phyloP scores from a whole-genome alignment of 2,113 vertebrate genomes.

The Machaerirhynchus nigripectus region DNA sequence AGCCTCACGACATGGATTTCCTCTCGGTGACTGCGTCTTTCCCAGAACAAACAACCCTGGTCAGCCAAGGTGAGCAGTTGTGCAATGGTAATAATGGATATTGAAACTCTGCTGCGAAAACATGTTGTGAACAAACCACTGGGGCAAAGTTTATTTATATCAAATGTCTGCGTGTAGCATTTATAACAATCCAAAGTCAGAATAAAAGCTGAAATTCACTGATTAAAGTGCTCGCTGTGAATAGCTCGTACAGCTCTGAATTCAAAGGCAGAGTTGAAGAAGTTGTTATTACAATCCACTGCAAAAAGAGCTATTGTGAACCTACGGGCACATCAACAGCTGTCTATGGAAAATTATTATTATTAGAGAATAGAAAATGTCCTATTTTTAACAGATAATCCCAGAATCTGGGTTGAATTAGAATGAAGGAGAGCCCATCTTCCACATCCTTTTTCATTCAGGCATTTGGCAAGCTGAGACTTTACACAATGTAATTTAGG shows the following conservation, averaged over 20 bases:
- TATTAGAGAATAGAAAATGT: constrained; percentile 55
- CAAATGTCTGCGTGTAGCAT: not conserved
- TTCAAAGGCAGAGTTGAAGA: constrained; percentile 47
- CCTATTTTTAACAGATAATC: constrained; percentile 67
- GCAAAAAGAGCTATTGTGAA: constrained; percentile 60
- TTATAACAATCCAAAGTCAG: not conserved
- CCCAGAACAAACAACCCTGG: not conserved
- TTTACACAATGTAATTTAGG: constrained; percentile 26
- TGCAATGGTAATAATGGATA: not conserved
- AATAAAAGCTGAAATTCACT: constrained; percentile 57
- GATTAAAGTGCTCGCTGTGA: constrained; percentile 42
- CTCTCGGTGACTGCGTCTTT: not conserved
- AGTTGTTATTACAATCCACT: constrained; percentile 41
- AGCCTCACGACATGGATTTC: not conserved
- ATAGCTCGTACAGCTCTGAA: not conserved
- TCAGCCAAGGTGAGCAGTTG: constrained; percentile 1
- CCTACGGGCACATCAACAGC: constrained; percentile 59
- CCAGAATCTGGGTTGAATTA: constrained; percentile 55
- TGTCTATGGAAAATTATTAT: constrained; percentile 64
- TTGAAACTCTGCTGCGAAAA: not conserved
- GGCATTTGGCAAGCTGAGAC: constrained; percentile 27
- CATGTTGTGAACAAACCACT: not conserved
- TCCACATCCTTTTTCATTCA: constrained; percentile 52
- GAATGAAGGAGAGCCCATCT: constrained; percentile 52
- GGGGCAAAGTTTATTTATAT: constrained; percentile 43